A percentile compares a stretch with the other conserved stretches of the same genome.
Conservation (phyloP, 2,113 vertebrate genomes). For the Nothobranchius kuhntae region DNA sequence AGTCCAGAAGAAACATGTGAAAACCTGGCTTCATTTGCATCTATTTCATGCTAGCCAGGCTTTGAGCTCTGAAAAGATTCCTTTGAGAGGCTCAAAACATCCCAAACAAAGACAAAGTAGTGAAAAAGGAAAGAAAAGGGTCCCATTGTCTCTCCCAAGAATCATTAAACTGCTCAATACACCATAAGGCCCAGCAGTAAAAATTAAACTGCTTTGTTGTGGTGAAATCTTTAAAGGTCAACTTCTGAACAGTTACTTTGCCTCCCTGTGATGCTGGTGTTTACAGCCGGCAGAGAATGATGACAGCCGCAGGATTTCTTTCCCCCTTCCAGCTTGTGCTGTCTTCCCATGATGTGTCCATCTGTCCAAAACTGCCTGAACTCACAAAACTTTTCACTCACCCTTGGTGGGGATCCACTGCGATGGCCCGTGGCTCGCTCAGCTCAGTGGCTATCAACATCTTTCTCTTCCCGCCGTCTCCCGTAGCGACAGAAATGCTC, state of each 20-base stretch:
- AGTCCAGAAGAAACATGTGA: constrained; percentile 9
- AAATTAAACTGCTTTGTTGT: background rate
- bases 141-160: constrained; percentile 7
- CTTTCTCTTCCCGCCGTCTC: constrained; percentile 87
- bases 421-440: constrained; percentile 92
- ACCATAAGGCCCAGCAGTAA: constrained; percentile 3
- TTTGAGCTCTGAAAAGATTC: constrained; percentile 39
- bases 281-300: background rate
- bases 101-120: constrained; percentile 14
- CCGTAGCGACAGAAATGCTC: constrained; percentile 92
- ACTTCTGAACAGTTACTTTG: background rate
- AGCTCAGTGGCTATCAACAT: constrained; percentile 89
- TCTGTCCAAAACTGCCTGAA: background rate
- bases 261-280: background rate
- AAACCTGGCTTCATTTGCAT: constrained; percentile 51
- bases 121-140: constrained; percentile 2
- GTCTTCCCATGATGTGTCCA: background rate
- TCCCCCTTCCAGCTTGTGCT: background rate
- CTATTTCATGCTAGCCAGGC: constrained; percentile 56
- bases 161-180: constrained; percentile 15
- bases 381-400: constrained; percentile 64
- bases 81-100: constrained; percentile 42
- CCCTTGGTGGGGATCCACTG: constrained; percentile 92
- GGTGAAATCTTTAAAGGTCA: constrained; percentile 2
- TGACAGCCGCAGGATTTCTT: background rate